phyloP scores from a whole-genome alignment of 2,797 vertebrate species.

The Liparis tanakae region DNA sequence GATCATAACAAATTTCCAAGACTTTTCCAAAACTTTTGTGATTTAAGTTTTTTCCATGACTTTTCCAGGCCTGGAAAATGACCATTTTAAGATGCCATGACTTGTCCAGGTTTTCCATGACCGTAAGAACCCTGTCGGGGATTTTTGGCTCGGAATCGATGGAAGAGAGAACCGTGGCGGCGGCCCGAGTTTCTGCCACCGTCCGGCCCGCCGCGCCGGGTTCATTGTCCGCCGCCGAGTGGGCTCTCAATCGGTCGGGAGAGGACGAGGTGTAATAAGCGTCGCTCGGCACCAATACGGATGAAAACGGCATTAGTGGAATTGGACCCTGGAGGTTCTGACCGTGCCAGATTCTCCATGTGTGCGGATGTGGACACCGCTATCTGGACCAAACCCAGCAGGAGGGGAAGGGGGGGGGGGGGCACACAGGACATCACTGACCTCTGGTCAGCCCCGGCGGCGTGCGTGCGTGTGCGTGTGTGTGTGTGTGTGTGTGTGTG shows the following conservation, averaged over 20 bases:
- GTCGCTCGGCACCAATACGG: constrained; percentile 55
- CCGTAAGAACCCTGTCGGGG: too few relatives aligned
- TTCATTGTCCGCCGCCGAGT: constrained; percentile 70
- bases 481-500: too few relatives aligned
- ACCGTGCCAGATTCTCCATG: constrained; percentile 59
- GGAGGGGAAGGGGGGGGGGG: neutral
- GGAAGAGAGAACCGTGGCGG: constrained; percentile 44
- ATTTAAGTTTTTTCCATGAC: too few relatives aligned
- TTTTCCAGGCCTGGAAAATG: too few relatives aligned
- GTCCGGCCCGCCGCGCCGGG: constrained; percentile 49
- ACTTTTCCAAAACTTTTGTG: too few relatives aligned
- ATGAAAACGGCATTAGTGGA: constrained; percentile 71
- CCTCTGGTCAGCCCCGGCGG: constrained; percentile 29
- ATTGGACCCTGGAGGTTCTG: constrained; percentile 69
- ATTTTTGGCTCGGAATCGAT: constrained; percentile 58
- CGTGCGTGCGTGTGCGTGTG: constrained; percentile 28
- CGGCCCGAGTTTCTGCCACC: constrained; percentile 38
- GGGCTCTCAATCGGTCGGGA: constrained; percentile 62
- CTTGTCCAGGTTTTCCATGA: too few relatives aligned
- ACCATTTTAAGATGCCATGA: too few relatives aligned
- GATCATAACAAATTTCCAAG: too few relatives aligned
- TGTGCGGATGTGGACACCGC: constrained; percentile 39
- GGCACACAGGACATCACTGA: constrained; percentile 55
- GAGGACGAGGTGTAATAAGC: constrained; percentile 70
- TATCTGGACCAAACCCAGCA: constrained; percentile 27